A percentile compares a stretch with the other conserved stretches of the same genome.
Conservation (phyloP, 1,140 invertebrate species). For the Scaptomyza pallida region DNA sequence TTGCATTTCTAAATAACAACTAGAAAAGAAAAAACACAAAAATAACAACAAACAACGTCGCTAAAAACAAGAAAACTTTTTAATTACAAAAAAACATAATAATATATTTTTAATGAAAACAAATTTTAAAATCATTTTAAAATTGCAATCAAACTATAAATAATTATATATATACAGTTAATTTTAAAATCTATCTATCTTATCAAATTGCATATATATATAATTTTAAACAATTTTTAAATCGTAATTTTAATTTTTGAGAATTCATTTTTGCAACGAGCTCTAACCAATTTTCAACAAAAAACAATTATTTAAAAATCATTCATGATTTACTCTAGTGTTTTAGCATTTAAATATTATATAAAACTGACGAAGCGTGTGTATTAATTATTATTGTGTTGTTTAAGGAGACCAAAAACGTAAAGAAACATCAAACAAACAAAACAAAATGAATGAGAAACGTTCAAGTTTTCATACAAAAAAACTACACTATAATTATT, state of each 20-base stretch:
- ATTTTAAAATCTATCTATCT: slow-evolving; percentile 61
- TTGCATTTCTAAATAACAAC: slow-evolving; percentile 62
- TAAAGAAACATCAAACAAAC: too few relatives aligned
- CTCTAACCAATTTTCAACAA: slow-evolving; percentile 43
- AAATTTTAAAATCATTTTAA: slow-evolving; percentile 62
- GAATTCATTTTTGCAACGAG: slow-evolving; percentile 60
- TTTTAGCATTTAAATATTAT: slow-evolving; percentile 73
- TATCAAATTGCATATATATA: slow-evolving; percentile 71
- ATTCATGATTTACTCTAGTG: slow-evolving; percentile 73
- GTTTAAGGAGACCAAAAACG: slow-evolving; percentile 52
- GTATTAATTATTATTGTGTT: slow-evolving; percentile 76
- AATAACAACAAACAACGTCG: slow-evolving; percentile 72
- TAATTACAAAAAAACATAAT: slow-evolving; percentile 42
- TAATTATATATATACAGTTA: slow-evolving; percentile 55
- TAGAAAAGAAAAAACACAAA: slow-evolving; percentile 33
- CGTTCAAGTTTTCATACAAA: slow-evolving; percentile 54
- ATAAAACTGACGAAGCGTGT: slow-evolving; percentile 83
- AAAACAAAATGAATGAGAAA: slow-evolving; percentile 6
- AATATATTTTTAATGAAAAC: slow-evolving; percentile 47
- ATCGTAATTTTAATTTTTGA: slow-evolving; percentile 68
- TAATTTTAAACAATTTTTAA: slow-evolving; percentile 78
- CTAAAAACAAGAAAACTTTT: slow-evolving; percentile 83
- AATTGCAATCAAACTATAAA: slow-evolving; percentile 40
- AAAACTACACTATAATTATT: slow-evolving; percentile 25
- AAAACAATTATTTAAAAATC: slow-evolving; percentile 52